phyloP scores from a whole-genome alignment of 1,140 invertebrate species.

The Hesperophylax magnus region DNA sequence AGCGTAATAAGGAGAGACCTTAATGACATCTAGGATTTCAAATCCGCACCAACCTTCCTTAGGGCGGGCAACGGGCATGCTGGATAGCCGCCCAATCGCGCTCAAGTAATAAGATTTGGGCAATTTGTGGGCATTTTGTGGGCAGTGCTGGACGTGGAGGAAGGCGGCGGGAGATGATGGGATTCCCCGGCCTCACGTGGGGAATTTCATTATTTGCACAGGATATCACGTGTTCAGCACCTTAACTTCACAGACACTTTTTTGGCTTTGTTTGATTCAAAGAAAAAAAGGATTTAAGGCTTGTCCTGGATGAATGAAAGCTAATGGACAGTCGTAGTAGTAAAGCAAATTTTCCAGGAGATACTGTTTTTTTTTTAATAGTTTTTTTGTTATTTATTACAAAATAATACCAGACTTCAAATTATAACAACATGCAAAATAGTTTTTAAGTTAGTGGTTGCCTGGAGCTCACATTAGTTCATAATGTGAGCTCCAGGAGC shows the following conservation, averaged over 20 bases:
- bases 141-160: neutral
- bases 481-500: too few species aligned
- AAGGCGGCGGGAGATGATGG: constrained; percentile 10
- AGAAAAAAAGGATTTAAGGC: too few species aligned
- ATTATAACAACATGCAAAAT: too few species aligned
- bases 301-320: too few species aligned
- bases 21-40: constrained; percentile 30
- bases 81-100: constrained; percentile 11
- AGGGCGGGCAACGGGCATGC: neutral
- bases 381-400: too few species aligned
- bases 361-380: too few species aligned
- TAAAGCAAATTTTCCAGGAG: too few species aligned
- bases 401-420: too few species aligned
- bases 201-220: constrained; percentile 10
- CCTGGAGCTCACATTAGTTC: too few species aligned
- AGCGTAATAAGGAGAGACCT: constrained; percentile 11
- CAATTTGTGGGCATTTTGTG: constrained; percentile 29
- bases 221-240: neutral
- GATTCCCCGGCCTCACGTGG: constrained; percentile 1
- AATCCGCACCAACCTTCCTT: neutral
- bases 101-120: constrained; percentile 29
- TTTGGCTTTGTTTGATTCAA: neutral
- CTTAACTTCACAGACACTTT: neutral
- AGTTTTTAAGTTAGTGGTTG: too few species aligned
- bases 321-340: too few species aligned